These are phyloP conservation scores for Cochlearius cochlearius DNA, from an alignment of 2,113 vertebrate genomes.

Conservation along the genomic window DNA sequence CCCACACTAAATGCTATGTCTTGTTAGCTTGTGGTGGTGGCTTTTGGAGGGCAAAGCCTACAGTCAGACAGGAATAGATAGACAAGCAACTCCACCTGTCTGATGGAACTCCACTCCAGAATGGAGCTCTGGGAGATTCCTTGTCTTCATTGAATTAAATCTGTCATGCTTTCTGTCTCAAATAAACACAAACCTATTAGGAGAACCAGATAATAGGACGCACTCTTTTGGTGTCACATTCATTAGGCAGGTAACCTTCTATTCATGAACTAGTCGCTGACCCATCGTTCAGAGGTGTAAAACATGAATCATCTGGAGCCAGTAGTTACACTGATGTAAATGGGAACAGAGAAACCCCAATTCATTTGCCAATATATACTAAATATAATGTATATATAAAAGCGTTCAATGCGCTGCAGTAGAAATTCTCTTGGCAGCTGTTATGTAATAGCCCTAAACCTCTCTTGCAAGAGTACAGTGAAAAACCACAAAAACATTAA, in stretches of 20 bases:
- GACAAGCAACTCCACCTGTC: background rate
- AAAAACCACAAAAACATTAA: slow-evolving; percentile 1
- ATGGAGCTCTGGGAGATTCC: background rate
- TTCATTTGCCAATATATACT: background rate
- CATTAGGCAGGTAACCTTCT: background rate
- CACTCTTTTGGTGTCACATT: background rate
- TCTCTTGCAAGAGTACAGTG: background rate
- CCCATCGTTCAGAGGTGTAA: background rate
- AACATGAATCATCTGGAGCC: background rate
- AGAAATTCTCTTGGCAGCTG: slow-evolving; percentile 32
- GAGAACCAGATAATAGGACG: background rate
- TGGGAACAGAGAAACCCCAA: background rate
- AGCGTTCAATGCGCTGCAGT: background rate
- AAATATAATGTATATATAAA: background rate
- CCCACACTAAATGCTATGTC: background rate
- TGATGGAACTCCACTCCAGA: background rate
- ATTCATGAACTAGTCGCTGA: background rate
- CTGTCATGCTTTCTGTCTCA: background rate
- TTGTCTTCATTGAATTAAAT: background rate
- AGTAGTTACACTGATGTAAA: background rate
- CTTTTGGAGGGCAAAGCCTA: background rate
- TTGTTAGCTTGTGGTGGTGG: background rate
- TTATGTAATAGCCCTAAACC: background rate
- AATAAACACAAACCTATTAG: background rate
- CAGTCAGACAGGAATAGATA: fast-evolving